Percentiles rank a stretch among this genome's conserved stretches.
These are phyloP conservation scores for Virgularia gustaviana DNA, from an alignment of 92 coral and sea anemone species.

Conservation along the genomic window DNA sequence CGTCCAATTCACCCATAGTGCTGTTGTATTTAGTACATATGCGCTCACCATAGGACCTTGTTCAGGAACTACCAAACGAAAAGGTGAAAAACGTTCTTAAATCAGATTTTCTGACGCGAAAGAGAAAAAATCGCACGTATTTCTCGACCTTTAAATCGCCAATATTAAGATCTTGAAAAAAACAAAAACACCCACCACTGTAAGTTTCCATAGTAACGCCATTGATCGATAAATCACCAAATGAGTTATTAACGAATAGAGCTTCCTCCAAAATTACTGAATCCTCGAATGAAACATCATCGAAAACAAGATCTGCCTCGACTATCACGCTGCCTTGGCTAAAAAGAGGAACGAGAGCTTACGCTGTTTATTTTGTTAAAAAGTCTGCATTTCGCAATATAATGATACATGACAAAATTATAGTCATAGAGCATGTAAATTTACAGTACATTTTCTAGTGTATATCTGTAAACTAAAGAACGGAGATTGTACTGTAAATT, in stretches of 20 bases:
- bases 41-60: not conserved
- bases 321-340: constrained; percentile 15
- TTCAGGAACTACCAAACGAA: constrained; percentile 1
- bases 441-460: too few species aligned
- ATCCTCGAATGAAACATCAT: not conserved
- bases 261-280: constrained; percentile 18
- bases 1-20: constrained; percentile 19
- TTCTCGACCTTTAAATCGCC: not conserved
- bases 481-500: too few species aligned
- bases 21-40: not conserved
- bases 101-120: too few species aligned
- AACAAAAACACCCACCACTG: too few species aligned
- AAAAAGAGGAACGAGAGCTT: not conserved
- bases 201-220: not conserved
- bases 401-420: too few species aligned
- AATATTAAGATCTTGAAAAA: too few species aligned
- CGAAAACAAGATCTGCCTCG: constrained; percentile 4
- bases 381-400: too few species aligned
- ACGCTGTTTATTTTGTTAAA: not conserved
- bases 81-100: too few species aligned
- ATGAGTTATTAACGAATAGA: not conserved
- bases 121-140: too few species aligned
- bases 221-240: not conserved
- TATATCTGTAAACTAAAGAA: too few species aligned
- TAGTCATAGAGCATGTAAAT: too few species aligned